Evolutionary conservation across 2,113 vertebrate species (phyloP).

Genomic region (Corythornis vintsioides): DNA sequence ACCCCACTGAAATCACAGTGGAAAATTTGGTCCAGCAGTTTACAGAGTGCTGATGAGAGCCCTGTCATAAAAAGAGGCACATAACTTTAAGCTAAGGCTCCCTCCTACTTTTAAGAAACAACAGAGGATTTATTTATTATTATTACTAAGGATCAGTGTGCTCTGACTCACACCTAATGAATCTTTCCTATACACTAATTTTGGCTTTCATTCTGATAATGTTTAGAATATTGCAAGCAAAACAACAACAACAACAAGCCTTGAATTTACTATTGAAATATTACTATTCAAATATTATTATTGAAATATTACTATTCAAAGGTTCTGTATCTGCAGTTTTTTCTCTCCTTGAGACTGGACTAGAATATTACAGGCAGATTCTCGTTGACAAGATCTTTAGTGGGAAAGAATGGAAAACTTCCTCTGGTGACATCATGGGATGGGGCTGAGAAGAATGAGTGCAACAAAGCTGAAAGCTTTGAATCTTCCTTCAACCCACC

Average conservation of each 20-base stretch:
- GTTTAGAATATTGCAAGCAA: background rate
- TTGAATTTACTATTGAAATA: background rate
- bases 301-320: background rate
- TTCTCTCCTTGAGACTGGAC: background rate
- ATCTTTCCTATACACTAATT: background rate
- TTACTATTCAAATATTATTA: too few species aligned
- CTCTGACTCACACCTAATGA: background rate
- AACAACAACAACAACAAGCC: fast-evolving
- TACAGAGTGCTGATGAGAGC: conserved; percentile 10
- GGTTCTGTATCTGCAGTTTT: background rate
- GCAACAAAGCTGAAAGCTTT: background rate
- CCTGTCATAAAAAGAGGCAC: background rate
- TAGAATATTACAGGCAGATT: background rate
- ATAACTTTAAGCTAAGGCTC: conserved; percentile 5
- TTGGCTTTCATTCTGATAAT: background rate
- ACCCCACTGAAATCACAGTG: background rate
- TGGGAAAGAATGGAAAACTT: conserved; percentile 1
- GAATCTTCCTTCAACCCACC: background rate
- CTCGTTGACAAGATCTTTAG: background rate
- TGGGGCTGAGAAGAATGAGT: background rate
- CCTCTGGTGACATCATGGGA: background rate
- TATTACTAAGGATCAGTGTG: background rate
- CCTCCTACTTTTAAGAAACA: background rate
- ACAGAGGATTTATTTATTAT: background rate
- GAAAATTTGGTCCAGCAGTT: conserved; percentile 26